These are phyloP conservation scores for Melangyna quadrimaculata DNA, from an alignment of 2,888 invertebrate species.

Conservation along the genomic window DNA sequence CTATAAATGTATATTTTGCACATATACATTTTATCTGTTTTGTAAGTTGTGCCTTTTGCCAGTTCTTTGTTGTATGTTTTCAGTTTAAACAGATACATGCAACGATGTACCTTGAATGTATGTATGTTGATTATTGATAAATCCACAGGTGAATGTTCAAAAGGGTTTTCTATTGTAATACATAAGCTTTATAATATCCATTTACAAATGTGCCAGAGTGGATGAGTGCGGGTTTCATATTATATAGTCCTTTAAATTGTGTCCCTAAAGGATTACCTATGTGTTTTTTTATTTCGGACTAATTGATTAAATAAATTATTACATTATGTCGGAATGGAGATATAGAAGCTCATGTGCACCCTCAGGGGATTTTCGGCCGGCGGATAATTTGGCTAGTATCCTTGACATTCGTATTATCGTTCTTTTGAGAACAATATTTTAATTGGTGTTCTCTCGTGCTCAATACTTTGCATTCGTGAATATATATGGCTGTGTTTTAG, in stretches of 20 bases:
- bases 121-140: conserved; percentile 15
- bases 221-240: background rate
- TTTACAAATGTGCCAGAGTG: background rate
- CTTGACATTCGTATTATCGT: conserved; percentile 63
- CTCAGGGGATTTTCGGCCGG: background rate
- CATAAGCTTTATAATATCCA: background rate
- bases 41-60: conserved; percentile 12
- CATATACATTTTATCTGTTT: conserved; percentile 22
- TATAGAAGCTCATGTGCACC: conserved; percentile 17
- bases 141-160: conserved; percentile 63
- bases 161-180: background rate
- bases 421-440: conserved; percentile 27
- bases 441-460: conserved; percentile 3
- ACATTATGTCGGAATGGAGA: conserved; percentile 10
- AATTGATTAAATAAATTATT: conserved; percentile 55
- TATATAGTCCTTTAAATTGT: background rate
- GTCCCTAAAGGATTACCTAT: background rate
- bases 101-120: background rate
- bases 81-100: conserved; percentile 36
- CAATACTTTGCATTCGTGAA: background rate
- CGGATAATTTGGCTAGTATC: conserved; percentile 37
- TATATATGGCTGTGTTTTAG: conserved; percentile 18
- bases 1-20: background rate
- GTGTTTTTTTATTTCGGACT: conserved; percentile 11
- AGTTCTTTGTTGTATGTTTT: conserved; percentile 26